These are phyloP conservation scores for Dicycla oo DNA, from an alignment of 2,888 invertebrate species.

Conservation along the genomic window DNA sequence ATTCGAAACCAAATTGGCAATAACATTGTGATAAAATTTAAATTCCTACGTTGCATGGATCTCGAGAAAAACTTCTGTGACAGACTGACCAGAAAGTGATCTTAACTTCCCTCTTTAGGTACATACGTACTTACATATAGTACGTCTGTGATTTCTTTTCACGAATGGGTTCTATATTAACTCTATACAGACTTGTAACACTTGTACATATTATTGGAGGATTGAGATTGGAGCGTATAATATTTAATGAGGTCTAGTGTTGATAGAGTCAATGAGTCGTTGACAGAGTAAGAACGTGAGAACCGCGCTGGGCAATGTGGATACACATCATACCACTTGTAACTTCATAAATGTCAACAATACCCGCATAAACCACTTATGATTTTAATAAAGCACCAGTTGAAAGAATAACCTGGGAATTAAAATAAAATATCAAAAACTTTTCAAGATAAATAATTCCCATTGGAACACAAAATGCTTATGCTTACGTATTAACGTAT, in stretches of 20 bases:
- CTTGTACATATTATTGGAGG: constrained; percentile 21
- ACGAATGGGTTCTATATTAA: not conserved
- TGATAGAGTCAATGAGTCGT: constrained; percentile 75
- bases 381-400: constrained; percentile 19
- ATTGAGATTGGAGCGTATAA: constrained; percentile 31
- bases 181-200: constrained; percentile 10
- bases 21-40: no score
- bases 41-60: no score
- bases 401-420: constrained; percentile 31
- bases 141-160: not conserved
- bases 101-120: not conserved
- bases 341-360: constrained; percentile 27
- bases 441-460: not conserved
- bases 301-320: constrained; percentile 58
- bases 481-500: not conserved
- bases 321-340: constrained; percentile 43
- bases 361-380: constrained; percentile 47
- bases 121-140: not conserved
- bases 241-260: constrained; percentile 64
- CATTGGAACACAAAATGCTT: not conserved
- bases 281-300: constrained; percentile 79
- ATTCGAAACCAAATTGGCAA: no score
- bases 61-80: not conserved
- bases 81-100: not conserved
- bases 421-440: not conserved